Conservation (phyloP, 2,113 vertebrate species). For the Isurus oxyrinchus region DNA sequence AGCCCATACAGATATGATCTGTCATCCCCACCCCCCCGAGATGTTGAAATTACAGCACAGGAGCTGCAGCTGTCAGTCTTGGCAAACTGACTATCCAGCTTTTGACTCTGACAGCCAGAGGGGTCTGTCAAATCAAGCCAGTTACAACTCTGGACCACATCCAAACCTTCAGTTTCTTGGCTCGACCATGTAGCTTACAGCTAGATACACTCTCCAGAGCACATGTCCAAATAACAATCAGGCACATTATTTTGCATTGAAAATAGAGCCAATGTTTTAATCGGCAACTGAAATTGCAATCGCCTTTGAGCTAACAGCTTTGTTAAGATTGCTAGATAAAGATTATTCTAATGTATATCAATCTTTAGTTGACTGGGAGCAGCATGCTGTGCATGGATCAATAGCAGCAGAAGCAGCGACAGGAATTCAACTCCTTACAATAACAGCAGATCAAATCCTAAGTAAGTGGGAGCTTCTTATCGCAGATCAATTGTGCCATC, state of each 20-base stretch:
- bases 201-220: constrained; percentile 8
- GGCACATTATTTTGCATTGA: constrained; percentile 25
- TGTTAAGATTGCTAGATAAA: neutral
- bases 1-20: neutral
- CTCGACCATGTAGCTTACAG: neutral
- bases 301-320: constrained; percentile 17
- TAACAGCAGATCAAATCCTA: neutral
- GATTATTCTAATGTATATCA: neutral
- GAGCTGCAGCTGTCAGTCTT: constrained; percentile 42
- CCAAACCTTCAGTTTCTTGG: constrained; percentile 37
- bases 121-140: constrained; percentile 2
- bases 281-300: constrained; percentile 38
- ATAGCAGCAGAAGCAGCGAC: neutral
- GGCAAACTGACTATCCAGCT: neutral
- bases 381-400: neutral
- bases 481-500: neutral
- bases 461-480: neutral
- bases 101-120: neutral
- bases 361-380: neutral
- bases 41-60: constrained; percentile 36
- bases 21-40: neutral
- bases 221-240: constrained; percentile 24
- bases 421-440: neutral
- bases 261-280: constrained; percentile 39
- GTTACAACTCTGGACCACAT: constrained; percentile 39